phyloP scores from a whole-genome alignment of 2,797 vertebrate species.

The Epinephelus awoara region DNA sequence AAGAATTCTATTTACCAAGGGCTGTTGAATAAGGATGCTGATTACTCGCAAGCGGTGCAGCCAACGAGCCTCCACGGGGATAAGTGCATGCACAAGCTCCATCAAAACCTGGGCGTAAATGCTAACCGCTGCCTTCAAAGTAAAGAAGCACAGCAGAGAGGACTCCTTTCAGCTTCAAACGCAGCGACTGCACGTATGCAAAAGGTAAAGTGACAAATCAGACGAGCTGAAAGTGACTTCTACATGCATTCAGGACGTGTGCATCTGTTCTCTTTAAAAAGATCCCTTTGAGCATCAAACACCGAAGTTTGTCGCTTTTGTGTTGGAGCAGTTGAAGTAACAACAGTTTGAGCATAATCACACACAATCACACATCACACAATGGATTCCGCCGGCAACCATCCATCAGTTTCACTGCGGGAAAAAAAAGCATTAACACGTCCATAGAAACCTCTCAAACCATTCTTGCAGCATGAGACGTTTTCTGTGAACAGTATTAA shows the following conservation, averaged over 20 bases:
- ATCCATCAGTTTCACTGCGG: neutral
- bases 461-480: neutral
- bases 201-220: conserved; percentile 12
- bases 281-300: neutral
- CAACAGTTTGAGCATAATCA: too few relatives aligned
- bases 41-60: too few relatives aligned
- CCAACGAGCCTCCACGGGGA: too few relatives aligned
- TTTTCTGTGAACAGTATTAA: neutral
- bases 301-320: neutral
- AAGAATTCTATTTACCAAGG: neutral
- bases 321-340: neutral
- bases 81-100: conserved; percentile 13
- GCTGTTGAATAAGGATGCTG: neutral
- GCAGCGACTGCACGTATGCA: neutral
- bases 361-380: too few relatives aligned
- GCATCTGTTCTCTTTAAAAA: neutral
- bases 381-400: neutral
- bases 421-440: neutral
- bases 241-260: neutral
- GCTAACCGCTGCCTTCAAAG: conserved; percentile 2
- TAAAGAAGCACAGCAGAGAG: neutral
- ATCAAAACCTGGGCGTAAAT: conserved; percentile 24
- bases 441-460: neutral
- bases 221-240: neutral
- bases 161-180: conserved; percentile 5